Evolutionary conservation across 1,140 invertebrate genomes (phyloP).

Genomic region (Stenopsyche tienmushanensis): DNA sequence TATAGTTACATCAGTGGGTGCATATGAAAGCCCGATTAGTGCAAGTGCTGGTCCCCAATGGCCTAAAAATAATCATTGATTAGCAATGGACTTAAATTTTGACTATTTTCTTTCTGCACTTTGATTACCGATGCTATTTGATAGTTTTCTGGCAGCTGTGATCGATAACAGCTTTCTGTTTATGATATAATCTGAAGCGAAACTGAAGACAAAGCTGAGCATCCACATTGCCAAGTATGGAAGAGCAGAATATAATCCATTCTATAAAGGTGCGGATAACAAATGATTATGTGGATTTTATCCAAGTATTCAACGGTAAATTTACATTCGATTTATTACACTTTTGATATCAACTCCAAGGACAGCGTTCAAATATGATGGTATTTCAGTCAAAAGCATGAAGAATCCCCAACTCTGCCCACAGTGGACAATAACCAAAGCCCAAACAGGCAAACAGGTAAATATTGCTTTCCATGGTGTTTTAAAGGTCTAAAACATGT

Average conservation of each 20-base stretch:
- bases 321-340: slow-evolving; percentile 49
- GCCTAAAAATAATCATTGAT: slow-evolving; percentile 48
- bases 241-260: slow-evolving; percentile 71
- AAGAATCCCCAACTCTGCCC: slow-evolving; percentile 93
- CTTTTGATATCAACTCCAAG: slow-evolving; percentile 76
- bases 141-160: slow-evolving; percentile 46
- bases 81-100: no score
- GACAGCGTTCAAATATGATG: slow-evolving; percentile 83
- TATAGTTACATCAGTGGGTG: slow-evolving; percentile 49
- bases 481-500: slow-evolving; percentile 39
- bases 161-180: slow-evolving; percentile 54
- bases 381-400: slow-evolving; percentile 87
- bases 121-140: slow-evolving; percentile 49
- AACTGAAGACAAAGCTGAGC: slow-evolving; percentile 60
- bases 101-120: not conserved
- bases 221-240: slow-evolving; percentile 74
- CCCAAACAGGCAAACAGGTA: slow-evolving; percentile 78
- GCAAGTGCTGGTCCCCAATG: slow-evolving; percentile 60
- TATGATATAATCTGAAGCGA: slow-evolving; percentile 58
- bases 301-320: not conserved
- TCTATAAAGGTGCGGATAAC: slow-evolving; percentile 60
- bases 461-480: slow-evolving; percentile 79
- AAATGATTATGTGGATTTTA: not conserved
- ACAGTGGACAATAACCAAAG: slow-evolving; percentile 78
- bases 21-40: slow-evolving; percentile 61